These are phyloP conservation scores for Peromyscus attwateri DNA, from an alignment of 2,797 vertebrate species.

Conservation along the genomic window DNA sequence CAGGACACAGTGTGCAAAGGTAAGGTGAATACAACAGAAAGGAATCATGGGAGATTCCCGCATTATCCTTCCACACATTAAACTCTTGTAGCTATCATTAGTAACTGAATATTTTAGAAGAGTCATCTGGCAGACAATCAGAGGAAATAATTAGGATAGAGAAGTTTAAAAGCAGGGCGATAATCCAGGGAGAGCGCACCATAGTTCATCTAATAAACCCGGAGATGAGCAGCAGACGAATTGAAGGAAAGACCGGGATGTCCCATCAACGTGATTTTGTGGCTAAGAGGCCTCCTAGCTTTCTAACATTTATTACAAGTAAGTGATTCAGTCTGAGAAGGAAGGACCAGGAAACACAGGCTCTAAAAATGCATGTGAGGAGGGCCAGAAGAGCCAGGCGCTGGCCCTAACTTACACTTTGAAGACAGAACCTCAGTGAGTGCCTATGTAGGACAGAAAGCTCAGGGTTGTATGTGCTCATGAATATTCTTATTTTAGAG, in stretches of 20 bases:
- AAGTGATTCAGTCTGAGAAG: not conserved
- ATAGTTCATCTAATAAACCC: not conserved
- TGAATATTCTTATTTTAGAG: not conserved
- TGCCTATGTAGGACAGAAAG: not conserved
- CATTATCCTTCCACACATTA: not conserved
- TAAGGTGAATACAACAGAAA: not conserved
- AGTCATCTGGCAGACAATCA: not conserved
- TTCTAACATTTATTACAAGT: not conserved
- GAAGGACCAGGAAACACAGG: not conserved
- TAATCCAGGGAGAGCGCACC: not conserved
- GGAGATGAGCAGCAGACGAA: not conserved
- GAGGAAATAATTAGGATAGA: not conserved
- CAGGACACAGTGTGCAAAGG: not conserved
- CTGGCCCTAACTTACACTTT: not conserved
- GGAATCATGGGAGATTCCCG: not conserved
- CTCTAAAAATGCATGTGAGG: not conserved
- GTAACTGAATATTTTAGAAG: not conserved
- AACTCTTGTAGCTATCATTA: not conserved
- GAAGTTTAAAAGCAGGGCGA: not conserved
- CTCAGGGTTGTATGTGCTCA: accelerated
- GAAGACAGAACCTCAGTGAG: not conserved
- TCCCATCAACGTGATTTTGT: not conserved
- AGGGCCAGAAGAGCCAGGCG: accelerated
- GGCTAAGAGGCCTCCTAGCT: not conserved
- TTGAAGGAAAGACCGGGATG: not conserved